These are phyloP conservation scores for Brevimyrus niger DNA, from an alignment of 2,113 vertebrate species.

Conservation along the genomic window DNA sequence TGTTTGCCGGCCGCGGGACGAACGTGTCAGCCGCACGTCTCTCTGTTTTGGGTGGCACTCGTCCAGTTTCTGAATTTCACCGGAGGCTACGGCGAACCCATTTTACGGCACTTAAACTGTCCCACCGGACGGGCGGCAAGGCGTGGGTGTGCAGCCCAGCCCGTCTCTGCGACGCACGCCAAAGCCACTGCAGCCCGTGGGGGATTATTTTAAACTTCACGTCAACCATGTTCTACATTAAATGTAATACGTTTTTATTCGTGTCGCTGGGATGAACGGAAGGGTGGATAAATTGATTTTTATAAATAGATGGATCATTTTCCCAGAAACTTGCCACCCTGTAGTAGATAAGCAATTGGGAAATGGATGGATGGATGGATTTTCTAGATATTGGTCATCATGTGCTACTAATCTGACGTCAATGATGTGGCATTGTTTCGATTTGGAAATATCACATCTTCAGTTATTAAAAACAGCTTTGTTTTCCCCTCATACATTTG, in stretches of 20 bases:
- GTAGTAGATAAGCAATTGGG: not conserved
- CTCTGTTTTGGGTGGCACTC: not conserved
- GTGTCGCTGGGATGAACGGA: not conserved
- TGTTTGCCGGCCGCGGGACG: not conserved
- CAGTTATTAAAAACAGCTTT: not conserved
- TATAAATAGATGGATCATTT: slow-evolving; percentile 2
- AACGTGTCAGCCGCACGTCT: not conserved
- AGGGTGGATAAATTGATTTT: not conserved
- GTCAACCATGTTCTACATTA: not conserved
- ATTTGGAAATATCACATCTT: not conserved
- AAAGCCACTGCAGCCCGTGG: not conserved
- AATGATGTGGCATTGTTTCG: not conserved
- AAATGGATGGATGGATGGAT: not conserved
- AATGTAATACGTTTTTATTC: not conserved
- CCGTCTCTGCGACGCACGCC: not conserved
- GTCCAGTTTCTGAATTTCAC: not conserved
- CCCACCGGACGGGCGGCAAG: not conserved
- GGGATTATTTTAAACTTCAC: not conserved
- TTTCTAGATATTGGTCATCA: not conserved
- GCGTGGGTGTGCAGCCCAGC: not conserved
- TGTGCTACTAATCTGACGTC: not conserved
- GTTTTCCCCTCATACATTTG: not conserved
- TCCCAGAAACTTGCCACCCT: not conserved
- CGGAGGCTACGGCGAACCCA: not conserved
- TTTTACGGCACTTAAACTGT: not conserved